Base-by-base conservation (phyloP, 2,797 vertebrate species). In the Lerista edwardsae region DNA sequence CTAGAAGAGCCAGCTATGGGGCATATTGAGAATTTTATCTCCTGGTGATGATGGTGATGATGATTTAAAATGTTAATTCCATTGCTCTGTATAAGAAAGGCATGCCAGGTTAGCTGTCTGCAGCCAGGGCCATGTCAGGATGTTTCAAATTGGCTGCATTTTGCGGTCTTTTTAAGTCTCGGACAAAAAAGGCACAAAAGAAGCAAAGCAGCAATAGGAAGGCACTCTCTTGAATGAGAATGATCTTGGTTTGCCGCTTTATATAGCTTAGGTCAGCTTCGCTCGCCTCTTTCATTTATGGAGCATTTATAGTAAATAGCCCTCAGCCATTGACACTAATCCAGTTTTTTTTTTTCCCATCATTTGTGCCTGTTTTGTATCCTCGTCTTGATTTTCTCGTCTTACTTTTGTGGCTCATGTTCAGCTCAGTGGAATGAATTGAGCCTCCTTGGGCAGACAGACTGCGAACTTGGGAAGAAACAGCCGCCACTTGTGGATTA, bases 71-170 rank as follows among this genome's bases (percentile, higher is more conserved):
- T 11, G 12, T 51, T 51, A 51, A 11, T 51, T 2, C 9, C 7
- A 51, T 51, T 10, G 47, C 47, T 51, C 12, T 2, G 47, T 51
- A 51, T 51, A 51, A 14, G 47, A 51, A 51, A 14, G 12, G 47
- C 59, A 11, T 39, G 57, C 57, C 17, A 34, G 80, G 67, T 71
- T 90, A n/a, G 77, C 11, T 61, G 80, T 21, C 87, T 82, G 59
- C 81, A 36, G 34, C 2, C 47, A 51, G 47, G 8, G 47, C 12
- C 7, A 11, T 11, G 47, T 51, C 8, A 51, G 8, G 47, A 51
- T 51, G 12, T 10, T 51, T 51, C 47, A 82, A 69, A 82, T 51
- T 80, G 77, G 64, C 79, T 87, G 65, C 47, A 47, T 41, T 78
- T 84, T 14, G 44, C 29, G 79, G 23, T 75, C 65, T 78, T 61